Evolutionary conservation across 2,797 vertebrate species (phyloP).

Genomic region (Sitta carolinensis): DNA sequence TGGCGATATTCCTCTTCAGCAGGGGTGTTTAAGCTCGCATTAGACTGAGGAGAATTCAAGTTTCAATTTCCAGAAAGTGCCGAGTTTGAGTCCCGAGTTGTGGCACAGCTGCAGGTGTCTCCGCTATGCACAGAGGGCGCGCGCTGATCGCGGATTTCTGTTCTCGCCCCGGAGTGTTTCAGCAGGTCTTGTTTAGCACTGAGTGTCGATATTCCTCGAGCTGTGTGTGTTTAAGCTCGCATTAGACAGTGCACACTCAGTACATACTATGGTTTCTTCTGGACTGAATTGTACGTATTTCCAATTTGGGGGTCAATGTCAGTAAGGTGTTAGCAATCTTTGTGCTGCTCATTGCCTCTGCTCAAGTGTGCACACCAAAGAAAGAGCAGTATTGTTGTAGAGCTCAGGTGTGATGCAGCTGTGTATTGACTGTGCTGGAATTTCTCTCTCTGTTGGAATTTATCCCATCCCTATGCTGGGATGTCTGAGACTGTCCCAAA

Average conservation of each 20-base stretch:
- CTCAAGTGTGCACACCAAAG: neutral
- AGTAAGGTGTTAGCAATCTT: neutral
- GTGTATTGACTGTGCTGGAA: neutral
- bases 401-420: neutral
- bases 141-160: neutral
- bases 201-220: too few species aligned
- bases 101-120: neutral
- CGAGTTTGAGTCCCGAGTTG: neutral
- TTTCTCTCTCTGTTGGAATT: neutral
- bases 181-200: too few species aligned
- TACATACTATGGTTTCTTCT: neutral
- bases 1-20: too few species aligned
- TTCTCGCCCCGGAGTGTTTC: neutral
- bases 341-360: neutral
- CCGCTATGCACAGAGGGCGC: slow-evolving; percentile 63
- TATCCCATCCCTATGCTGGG: neutral
- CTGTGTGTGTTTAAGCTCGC: neutral
- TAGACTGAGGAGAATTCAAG: neutral
- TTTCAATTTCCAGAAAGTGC: neutral
- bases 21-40: too few species aligned
- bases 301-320: neutral
- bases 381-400: neutral
- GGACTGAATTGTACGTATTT: neutral
- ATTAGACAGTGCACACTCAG: neutral
- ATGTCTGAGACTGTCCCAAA: neutral